These are phyloP conservation scores for Drosophila miranda DNA, from an alignment of 1,140 invertebrate genomes.

Conservation along the genomic window DNA sequence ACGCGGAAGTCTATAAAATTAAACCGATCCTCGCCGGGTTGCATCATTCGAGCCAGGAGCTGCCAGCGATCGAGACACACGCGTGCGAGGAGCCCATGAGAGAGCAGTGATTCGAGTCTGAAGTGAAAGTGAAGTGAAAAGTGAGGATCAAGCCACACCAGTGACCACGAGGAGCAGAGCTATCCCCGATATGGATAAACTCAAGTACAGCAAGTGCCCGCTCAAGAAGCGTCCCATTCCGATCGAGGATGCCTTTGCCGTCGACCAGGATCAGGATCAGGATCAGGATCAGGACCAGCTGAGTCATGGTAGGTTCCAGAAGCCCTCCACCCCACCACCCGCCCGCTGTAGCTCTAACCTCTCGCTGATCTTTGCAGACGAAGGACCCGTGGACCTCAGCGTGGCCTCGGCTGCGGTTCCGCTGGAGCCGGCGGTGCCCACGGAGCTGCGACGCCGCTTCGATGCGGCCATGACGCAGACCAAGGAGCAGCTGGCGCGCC, in stretches of 20 bases:
- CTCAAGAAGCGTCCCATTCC: constrained; percentile 93
- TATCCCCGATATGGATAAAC: constrained; percentile 66
- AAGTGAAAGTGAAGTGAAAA: background rate
- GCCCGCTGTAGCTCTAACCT: too few species aligned
- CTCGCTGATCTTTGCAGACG: constrained; percentile 42
- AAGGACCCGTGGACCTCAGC: constrained; percentile 76
- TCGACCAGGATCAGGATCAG: constrained; percentile 28
- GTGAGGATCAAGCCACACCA: background rate
- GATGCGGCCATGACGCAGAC: constrained; percentile 65
- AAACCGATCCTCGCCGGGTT: constrained; percentile 68
- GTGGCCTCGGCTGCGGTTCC: constrained; percentile 64
- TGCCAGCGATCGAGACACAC: constrained; percentile 66
- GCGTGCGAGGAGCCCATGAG: constrained; percentile 31
- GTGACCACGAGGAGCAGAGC: constrained; percentile 3
- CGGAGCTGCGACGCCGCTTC: constrained; percentile 59
- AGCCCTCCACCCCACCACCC: too few species aligned
- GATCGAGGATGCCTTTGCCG: constrained; percentile 78
- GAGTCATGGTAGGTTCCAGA: constrained; percentile 61
- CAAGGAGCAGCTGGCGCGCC: constrained; percentile 74
- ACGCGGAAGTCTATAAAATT: constrained; percentile 69
- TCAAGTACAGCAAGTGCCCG: constrained; percentile 88
- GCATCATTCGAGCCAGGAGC: constrained; percentile 78
- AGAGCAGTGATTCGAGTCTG: constrained; percentile 23
- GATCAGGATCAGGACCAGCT: constrained; percentile 50
- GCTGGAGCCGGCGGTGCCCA: constrained; percentile 36